Base-by-base conservation (phyloP, 2,797 vertebrate species). In the Neosilurus hyrtlii region DNA sequence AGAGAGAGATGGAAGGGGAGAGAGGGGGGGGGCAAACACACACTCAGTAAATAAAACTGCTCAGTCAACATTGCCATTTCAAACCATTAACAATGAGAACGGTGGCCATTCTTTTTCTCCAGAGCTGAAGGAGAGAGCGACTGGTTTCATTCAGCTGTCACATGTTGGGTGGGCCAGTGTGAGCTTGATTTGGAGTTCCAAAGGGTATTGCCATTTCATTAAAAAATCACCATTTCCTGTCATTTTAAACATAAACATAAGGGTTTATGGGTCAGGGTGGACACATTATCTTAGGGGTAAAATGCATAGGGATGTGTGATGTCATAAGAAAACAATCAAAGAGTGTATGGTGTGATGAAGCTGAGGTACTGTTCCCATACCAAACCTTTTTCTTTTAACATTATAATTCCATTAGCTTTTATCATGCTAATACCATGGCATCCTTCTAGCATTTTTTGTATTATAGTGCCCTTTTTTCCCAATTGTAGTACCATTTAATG, bases 1-100 rank as follows among this genome's bases (percentile, higher is more conserved):
- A 73, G 51, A 73, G 52, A 73, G n/a, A 49, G 18, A 20, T 35
- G 20, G 18, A 12, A 20, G 14, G 43, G 10, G 9, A 5, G 73
- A 90, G 89, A 91, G 91, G 90, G 89, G 83, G 90, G 90, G 89
- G 89, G 92, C 90, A 94, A 94, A 94, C 90, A 94, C 87, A 88
- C 91, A 84, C 89, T 89, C 85, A 89, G 91, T 92, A 93, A 93
- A 94, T 92, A 92, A 92, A 93, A 93, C 92, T 91, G 88, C 90
- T 93, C 86, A 87, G 93, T 94, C 93, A 95, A 95, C 94, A 92
- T 72, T 78, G 82, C 90, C 87, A 90, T 91, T 91, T 92, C 88
- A 93, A 83, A 80, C 92, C 91, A 93, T 94, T 94, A 94, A 93
- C 93, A 91, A 89, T 88, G 37, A 87, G 83, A 89, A 89, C 86